Base-by-base conservation (phyloP, 35 echinoderm and acorn worm species). In the Eucidaris tribuloides region DNA sequence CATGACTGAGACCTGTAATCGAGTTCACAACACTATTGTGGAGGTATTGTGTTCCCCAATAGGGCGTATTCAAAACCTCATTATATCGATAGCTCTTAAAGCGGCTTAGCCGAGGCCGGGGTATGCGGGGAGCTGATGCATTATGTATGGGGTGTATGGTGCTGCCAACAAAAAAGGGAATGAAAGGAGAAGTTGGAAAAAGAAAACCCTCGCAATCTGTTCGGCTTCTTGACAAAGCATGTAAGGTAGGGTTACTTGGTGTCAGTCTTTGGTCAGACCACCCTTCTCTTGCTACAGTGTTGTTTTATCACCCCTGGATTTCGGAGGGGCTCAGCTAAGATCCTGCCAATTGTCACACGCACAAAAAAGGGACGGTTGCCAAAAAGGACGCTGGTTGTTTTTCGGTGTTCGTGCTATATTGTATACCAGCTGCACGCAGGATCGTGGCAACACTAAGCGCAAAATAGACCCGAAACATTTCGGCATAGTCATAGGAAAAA, bases 31-130 rank as follows among this genome's bases (percentile, higher is more conserved):
- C 82, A 84, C 82, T 38, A 68, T 84, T 84, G 82, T 84, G n/a
- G 28, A 11, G 31, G 46, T 35, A 84, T 84, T 84, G 82, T 84
- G 42, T 32, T 23, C 2, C 42, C 60, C 38, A 84, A 57, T 50
- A 63, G 62, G 29, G 39, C 42, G 42, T 44, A 49, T 84, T 66
- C 37, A 49, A 9, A 45, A 71, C 44, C 59, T 84, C 65, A 84
- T 84, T 84, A 84, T 84, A 84, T 71, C 82, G 82, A 84, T 84
- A 84, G 60, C 42, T 46, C n/a, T 27, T 24, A 84, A 71, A 71
- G 82, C 61, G 62, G 82, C 82, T 84, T 84, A 71, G 7, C 43
- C 9, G 80, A 25, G 50, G 61, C 61, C 19, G n/a, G 61, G 61
- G 1, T 64, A 1, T 63, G 15, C n/a, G n/a, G 60, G 61, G 61